Evolutionary conservation across 2,113 vertebrate genomes (phyloP).

Genomic region (Eurypyga helias): DNA sequence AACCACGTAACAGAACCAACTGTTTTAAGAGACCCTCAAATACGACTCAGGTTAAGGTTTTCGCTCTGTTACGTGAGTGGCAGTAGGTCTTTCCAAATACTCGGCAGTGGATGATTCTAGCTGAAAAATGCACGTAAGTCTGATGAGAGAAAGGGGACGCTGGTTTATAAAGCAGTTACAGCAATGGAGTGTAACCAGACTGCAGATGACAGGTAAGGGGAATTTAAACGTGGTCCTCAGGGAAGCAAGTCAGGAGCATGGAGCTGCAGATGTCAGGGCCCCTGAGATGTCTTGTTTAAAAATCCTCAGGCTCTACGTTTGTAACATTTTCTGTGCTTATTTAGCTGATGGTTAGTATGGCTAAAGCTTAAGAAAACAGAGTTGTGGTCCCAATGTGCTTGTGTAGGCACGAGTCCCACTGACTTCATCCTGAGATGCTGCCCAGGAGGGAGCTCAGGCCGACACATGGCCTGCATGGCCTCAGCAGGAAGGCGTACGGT

Average conservation of each 20-base stretch:
- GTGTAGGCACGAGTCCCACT: neutral
- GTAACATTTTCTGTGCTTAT: neutral
- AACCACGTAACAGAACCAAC: neutral
- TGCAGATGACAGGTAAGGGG: neutral
- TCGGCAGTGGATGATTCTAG: neutral
- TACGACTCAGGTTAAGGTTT: neutral
- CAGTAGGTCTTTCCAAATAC: neutral
- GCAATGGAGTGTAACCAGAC: neutral
- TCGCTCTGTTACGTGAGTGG: neutral
- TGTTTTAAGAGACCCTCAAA: neutral
- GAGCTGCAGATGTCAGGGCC: neutral
- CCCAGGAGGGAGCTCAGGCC: neutral
- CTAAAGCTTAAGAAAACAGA: conserved; percentile 26
- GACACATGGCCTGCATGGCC: neutral
- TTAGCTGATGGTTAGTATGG: neutral
- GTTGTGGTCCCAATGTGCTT: conserved; percentile 9
- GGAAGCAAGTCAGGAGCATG: neutral
- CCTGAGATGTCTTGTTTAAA: neutral
- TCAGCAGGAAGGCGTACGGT: neutral
- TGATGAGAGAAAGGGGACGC: neutral
- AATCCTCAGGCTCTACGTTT: neutral
- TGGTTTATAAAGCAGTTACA: neutral
- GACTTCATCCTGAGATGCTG: conserved; percentile 4
- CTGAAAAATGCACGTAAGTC: neutral
- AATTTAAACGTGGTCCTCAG: neutral